These are phyloP conservation scores for Alentia gelatinosa DNA, from an alignment of 2,888 invertebrate genomes.

Conservation along the genomic window DNA sequence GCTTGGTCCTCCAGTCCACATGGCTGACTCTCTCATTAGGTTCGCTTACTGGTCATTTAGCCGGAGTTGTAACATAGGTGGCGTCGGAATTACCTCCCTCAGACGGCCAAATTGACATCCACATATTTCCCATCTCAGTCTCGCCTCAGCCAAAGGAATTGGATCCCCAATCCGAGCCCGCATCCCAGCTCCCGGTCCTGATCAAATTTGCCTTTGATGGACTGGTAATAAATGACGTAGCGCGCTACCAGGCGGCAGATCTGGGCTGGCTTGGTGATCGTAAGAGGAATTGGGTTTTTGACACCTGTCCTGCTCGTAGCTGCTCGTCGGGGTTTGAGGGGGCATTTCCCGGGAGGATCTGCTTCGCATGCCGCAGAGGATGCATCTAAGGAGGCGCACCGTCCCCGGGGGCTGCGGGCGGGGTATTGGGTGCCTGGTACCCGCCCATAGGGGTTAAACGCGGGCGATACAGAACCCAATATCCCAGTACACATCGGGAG, in stretches of 20 bases:
- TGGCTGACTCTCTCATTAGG: slow-evolving; percentile 21
- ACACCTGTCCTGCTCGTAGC: slow-evolving; percentile 40
- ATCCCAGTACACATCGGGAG: too few relatives aligned
- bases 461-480: background rate
- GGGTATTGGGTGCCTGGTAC: background rate
- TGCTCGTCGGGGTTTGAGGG: background rate
- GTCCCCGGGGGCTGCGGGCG: background rate
- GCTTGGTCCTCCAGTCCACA: background rate
- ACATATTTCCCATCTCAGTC: slow-evolving; percentile 37
- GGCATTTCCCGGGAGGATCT: background rate
- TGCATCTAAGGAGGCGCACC: background rate
- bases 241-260: background rate
- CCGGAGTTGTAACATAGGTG: background rate
- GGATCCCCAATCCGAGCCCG: slow-evolving; percentile 6
- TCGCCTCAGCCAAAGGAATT: background rate
- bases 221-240: slow-evolving; percentile 20
- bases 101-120: slow-evolving; percentile 20
- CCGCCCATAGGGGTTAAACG: background rate
- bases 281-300: slow-evolving; percentile 14
- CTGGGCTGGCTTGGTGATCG: background rate
- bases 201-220: slow-evolving; percentile 23
- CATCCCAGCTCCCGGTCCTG: background rate
- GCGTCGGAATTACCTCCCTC: background rate
- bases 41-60: slow-evolving; percentile 24
- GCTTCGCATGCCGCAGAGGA: background rate